Evolutionary conservation across 2,113 vertebrate genomes (phyloP), one percentile per base, ranked within the genome.

Genomic region (Centropus bengalensis): DNA sequence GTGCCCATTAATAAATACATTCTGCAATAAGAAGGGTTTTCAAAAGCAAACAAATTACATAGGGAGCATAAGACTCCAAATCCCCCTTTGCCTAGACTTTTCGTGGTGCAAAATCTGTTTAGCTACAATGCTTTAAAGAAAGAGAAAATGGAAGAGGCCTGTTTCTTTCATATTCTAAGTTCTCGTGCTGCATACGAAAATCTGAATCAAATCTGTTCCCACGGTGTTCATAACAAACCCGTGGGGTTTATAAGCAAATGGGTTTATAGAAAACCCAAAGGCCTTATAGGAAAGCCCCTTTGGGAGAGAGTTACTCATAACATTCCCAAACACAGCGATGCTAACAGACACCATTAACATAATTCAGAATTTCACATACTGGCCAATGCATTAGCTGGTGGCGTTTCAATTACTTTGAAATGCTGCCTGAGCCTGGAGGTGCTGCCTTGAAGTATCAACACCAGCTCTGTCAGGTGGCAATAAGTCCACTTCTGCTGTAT

Each of bases 361-460:
- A 58, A 70, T 26, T 91, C 86, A 90, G 79, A 79, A 71, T 71
- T 89, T 91, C 63, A 75, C 80, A 69, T 51, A 27, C 11, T 20
- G 18, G 24, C 63, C 10, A 11, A 18, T 79, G 2, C 38, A 75
- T 78, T 78, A 87, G 38, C 33, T 82, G 62, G 60, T 56, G 58
- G 22, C 44, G 49, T 90, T 78, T 82, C 28, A 90, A 73, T n/a
- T 52, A n/a, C 58, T 94, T 30, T 89, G 82, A 89, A 91, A 68
- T 44, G 44, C 63, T 63, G 49, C 67, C 75, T 71, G 54, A 88
- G 82, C 82, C 62, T 67, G 54, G 49, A 66, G 58, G 59, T 45
- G 49, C 49, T 69, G 67, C 82, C 76, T 88, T 54, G 67, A 77
- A 93, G 76, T 45, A 62, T 56, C 93, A 69, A 30, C 82, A 88